These are phyloP conservation scores for Rhagonycha lutea DNA, from an alignment of 2,888 invertebrate species.

Conservation along the genomic window DNA sequence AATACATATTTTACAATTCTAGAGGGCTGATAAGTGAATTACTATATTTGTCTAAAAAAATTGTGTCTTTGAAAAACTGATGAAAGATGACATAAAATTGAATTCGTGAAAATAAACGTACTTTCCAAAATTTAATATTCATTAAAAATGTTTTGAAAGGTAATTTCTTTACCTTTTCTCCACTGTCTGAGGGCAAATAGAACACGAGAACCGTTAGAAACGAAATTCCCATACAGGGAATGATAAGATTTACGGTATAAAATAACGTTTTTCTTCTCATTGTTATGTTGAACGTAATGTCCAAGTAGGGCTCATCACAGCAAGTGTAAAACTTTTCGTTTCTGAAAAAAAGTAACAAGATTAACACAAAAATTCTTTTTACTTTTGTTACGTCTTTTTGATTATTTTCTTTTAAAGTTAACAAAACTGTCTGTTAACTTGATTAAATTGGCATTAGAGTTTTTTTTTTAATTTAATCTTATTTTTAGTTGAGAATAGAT, in stretches of 20 bases:
- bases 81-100: background rate
- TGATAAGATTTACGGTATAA: slow-evolving; percentile 95
- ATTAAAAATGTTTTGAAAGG: background rate
- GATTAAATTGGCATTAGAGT: too few species aligned
- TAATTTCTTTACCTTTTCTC: slow-evolving; percentile 79
- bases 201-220: slow-evolving; percentile 96
- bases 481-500: too few species aligned
- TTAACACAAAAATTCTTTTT: background rate
- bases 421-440: background rate
- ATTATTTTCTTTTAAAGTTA: background rate
- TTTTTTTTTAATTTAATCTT: too few species aligned
- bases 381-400: background rate
- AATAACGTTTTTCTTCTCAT: slow-evolving; percentile 94
- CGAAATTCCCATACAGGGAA: slow-evolving; percentile 96
- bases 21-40: background rate
- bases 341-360: slow-evolving; percentile 56
- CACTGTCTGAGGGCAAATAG: slow-evolving; percentile 96
- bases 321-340: slow-evolving; percentile 95
- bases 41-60: background rate
- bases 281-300: slow-evolving; percentile 96
- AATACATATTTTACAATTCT: background rate
- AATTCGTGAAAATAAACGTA: background rate
- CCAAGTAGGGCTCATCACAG: slow-evolving; percentile 95
- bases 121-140: background rate
- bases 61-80: background rate